Conservation (phyloP, 2,888 invertebrate genomes). For the Diachrysia chrysitis region DNA sequence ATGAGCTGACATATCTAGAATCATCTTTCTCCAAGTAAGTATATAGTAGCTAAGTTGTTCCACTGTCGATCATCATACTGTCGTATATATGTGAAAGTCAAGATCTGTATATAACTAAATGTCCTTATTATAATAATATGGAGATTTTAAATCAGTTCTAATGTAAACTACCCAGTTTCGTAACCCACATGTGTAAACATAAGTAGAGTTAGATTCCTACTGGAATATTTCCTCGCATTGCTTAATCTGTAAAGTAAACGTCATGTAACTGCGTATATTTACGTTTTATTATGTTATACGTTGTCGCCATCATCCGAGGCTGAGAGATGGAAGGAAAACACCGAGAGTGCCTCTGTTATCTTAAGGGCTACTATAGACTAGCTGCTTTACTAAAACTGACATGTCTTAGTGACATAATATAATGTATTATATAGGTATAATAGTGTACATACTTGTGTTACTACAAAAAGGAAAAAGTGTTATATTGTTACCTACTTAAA, state of each 20-base stretch:
- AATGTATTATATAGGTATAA: too few species aligned
- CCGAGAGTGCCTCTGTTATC: background rate
- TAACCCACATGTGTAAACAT: background rate
- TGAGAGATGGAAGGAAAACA: constrained; percentile 14
- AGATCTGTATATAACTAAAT: background rate
- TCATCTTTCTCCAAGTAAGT: too few species aligned
- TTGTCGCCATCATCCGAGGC: background rate
- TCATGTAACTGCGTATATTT: constrained; percentile 7
- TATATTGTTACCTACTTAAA: too few species aligned
- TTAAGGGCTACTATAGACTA: background rate
- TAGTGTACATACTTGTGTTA: too few species aligned
- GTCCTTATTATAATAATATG: background rate
- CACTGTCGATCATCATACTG: background rate
- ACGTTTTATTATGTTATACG: constrained; percentile 2
- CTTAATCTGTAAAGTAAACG: constrained; percentile 5
- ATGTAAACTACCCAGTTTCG: background rate
- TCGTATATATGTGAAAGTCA: background rate
- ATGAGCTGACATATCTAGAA: too few species aligned
- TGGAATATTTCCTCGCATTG: background rate
- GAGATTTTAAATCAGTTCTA: background rate
- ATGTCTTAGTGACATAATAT: background rate
- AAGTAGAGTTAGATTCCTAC: background rate
- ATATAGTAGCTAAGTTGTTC: background rate
- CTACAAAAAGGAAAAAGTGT: too few species aligned
- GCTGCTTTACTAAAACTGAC: background rate